Conservation (phyloP, 2,797 vertebrate genomes). For the Typhlichthys subterraneus region DNA sequence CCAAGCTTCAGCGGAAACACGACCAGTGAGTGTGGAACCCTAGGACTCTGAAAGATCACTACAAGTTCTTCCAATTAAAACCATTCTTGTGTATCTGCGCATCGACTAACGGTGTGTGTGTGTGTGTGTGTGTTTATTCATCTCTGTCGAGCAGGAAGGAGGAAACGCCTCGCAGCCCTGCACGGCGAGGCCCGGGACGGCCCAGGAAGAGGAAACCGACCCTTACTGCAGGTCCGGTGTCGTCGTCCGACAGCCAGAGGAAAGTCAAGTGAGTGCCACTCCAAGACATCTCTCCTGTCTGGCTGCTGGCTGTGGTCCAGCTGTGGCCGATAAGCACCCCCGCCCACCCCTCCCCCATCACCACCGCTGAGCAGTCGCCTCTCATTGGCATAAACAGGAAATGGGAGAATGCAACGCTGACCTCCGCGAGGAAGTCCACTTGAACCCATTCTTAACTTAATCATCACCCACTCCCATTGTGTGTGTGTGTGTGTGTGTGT, state of each 20-base stretch:
- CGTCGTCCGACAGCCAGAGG: constrained; percentile 74
- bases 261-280: constrained; percentile 88
- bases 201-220: constrained; percentile 88
- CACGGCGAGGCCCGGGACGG: constrained; percentile 88
- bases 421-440: constrained; percentile 52
- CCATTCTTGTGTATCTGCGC: background rate
- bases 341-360: constrained; percentile 40
- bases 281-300: constrained; percentile 33
- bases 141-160: constrained; percentile 81
- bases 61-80: background rate
- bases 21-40: constrained; percentile 82
- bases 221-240: constrained; percentile 61
- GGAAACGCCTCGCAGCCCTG: constrained; percentile 91
- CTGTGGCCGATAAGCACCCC: constrained; percentile 42
- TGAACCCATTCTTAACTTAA: constrained; percentile 47
- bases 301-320: constrained; percentile 39
- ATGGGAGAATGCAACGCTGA: constrained; percentile 49
- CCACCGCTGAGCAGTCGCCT: constrained; percentile 36
- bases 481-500: constrained; percentile 26
- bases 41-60: background rate
- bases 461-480: constrained; percentile 50
- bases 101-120: background rate
- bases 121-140: constrained; percentile 17
- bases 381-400: constrained; percentile 71
- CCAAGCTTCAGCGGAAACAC: constrained; percentile 90